Base-by-base conservation (phyloP, 1,140 invertebrate species). In the Saxidomus purpurata region DNA sequence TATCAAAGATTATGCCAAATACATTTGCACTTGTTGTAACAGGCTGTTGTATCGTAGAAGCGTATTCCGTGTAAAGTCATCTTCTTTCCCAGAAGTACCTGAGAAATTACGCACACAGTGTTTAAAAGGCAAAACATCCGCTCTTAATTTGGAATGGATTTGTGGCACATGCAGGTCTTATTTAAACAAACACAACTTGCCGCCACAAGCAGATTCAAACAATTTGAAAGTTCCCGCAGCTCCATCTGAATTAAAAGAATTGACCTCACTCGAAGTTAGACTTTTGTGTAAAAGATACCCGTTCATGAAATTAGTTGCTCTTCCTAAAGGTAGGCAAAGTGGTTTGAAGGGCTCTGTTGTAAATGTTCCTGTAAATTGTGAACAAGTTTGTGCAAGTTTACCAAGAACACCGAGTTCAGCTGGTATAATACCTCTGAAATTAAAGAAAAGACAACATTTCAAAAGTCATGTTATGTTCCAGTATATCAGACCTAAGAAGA, bases 281-380 rank as follows among this genome's bases (percentile, higher is more conserved):
- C 43, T 80, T 25, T 52, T 80, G 40, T 80, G 76, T 52, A 49
- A 80, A 55, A 80, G 76, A 80, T 80, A 80, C 43, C 79, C 80
- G 15, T 92, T 92, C 61, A 90, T 89, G 84, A 83, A 92, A 76
- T 83, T 92, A 61, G 13, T 47, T 31, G 79, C 47, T 19, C 34
- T 61, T 31, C 79, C 79, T 34, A 43, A 89, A 25, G 67, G 67
- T 17, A 34, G 52, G 28, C 89, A 91, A 81, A 31, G 55, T 40
- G 61, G 71, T 28, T 52, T 91, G 43, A 49, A 49, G 36, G 86
- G 91, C 31, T 87, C 86, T 87, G 84, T 91, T 69, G 88, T 91
- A 11, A 91, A 90, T 91, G 91, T 90, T 28, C 89, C 89, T 55
- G 55, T 86, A 47, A 80, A 91, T 49, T 76, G 52, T 36, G 38